Percentiles rank a stretch among this genome's conserved stretches.
Conservation (phyloP, 2,888 invertebrate genomes). For the Cephus pygmeus region DNA sequence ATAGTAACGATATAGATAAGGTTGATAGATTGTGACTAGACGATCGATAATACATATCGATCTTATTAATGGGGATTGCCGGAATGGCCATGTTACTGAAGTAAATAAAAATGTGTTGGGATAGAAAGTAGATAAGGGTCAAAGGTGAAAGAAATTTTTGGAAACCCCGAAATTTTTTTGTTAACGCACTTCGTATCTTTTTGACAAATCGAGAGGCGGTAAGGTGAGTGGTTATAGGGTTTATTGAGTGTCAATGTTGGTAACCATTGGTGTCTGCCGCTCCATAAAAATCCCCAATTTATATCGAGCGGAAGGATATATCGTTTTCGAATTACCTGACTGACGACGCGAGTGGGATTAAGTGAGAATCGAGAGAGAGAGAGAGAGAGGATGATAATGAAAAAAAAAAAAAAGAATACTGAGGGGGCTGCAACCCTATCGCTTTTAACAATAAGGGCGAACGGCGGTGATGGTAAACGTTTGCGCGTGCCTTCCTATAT, state of each 20-base stretch:
- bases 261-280: background rate
- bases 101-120: too few species aligned
- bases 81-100: too few species aligned
- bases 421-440: conserved; percentile 41
- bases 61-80: too few species aligned
- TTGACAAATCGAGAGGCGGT: background rate
- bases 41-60: too few species aligned
- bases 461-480: conserved; percentile 23
- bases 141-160: too few species aligned
- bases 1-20: too few species aligned
- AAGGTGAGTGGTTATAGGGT: too few species aligned
- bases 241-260: too few species aligned
- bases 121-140: too few species aligned
- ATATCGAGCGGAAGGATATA: conserved; percentile 30
- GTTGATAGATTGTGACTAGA: too few species aligned
- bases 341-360: background rate
- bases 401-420: conserved; percentile 17
- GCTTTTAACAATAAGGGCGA: conserved; percentile 26
- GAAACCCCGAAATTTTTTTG: too few species aligned
- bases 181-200: too few species aligned
- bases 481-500: conserved; percentile 30
- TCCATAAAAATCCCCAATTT: conserved; percentile 19
- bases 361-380: background rate
- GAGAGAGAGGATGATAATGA: conserved; percentile 4
- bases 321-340: conserved; percentile 46